Base-by-base conservation (phyloP, 1,140 invertebrate species). In the Zelostemma sp. region DNA sequence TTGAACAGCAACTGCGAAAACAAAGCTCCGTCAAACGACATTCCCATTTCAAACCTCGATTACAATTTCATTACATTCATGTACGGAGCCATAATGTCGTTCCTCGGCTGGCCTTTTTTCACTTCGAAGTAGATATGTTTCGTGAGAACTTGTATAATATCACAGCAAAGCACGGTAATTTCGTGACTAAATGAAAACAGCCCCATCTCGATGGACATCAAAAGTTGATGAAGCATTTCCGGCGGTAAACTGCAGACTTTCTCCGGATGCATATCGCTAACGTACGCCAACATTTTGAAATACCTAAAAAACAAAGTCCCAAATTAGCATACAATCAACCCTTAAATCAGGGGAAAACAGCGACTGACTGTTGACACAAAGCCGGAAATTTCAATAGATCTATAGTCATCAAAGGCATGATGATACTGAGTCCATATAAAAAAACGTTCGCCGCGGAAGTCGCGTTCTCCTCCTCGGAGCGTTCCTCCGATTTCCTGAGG, bases 391-490 rank as follows among this genome's bases (percentile, higher is more conserved):
- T 89, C 5, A 94, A 80, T 15, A 94, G 77, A 75, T 94, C 90
- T n/a, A 88, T 81, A 43, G 87, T 92, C 88, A 94, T 92, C 46
- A 94, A 79, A 15, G 93, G 92, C 86, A 93, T 90, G 47, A 94
- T 85, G 47, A 92, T 90, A 74, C 88, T 89, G 0, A 94, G 81
- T 17, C 92, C 92, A 80, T 88, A 89, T 1, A 94, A 73, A 70
- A 90, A 91, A 16, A 94, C 90, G 77, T 92, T 89, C 1, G 87
- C 87, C 2, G 89, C 88, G 9, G 84, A 87, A 11, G 89, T 77
- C n/a, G 77, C 56, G 15, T 77, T 73, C 15, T 78, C 49, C 62
- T 45, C 46, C 14, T 41, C 45, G 21, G 35, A 45, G 21, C 54
- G 6, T 15, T 21, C 68, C 17, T 68, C 51, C 9, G 62, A 46